Evolutionary conservation across 2,888 invertebrate species (phyloP).

Genomic region (Diplazon laetatorius): DNA sequence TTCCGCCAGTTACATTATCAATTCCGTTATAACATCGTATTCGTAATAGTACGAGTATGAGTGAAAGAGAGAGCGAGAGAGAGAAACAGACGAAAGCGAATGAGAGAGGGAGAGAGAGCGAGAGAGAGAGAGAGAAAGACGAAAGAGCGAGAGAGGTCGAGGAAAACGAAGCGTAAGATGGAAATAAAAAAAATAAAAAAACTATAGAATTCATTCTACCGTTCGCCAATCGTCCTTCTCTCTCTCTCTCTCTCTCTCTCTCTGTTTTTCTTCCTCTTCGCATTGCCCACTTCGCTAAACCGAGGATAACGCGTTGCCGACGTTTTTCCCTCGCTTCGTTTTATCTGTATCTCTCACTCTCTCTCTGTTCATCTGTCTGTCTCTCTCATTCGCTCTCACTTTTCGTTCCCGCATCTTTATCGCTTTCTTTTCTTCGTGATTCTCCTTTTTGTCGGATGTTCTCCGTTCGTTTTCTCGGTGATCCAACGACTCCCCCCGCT

Average conservation of each 20-base stretch:
- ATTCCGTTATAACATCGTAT: slow-evolving; percentile 81
- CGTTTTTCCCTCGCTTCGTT: slow-evolving; percentile 62
- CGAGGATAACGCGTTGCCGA: slow-evolving; percentile 10
- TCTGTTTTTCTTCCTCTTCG: slow-evolving; percentile 66
- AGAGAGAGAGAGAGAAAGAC: background rate
- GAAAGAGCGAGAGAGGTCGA: slow-evolving; percentile 30
- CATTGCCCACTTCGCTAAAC: slow-evolving; percentile 14
- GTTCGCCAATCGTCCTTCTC: slow-evolving; percentile 75
- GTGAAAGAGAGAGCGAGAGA: slow-evolving; percentile 45
- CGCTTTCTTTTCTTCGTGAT: slow-evolving; percentile 23
- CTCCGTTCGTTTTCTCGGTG: slow-evolving; percentile 41
- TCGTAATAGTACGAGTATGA: slow-evolving; percentile 78
- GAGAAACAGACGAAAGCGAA: too few species aligned
- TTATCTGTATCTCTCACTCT: slow-evolving; percentile 51
- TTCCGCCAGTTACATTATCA: slow-evolving; percentile 81
- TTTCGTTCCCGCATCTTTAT: slow-evolving; percentile 53
- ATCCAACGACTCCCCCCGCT: slow-evolving; percentile 42
- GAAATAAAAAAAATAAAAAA: slow-evolving; percentile 20
- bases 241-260: too few species aligned
- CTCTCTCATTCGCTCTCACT: slow-evolving; percentile 58
- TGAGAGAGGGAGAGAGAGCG: slow-evolving; percentile 30
- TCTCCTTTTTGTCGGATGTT: slow-evolving; percentile 41
- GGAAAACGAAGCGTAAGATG: slow-evolving; percentile 20
- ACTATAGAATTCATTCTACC: slow-evolving; percentile 68
- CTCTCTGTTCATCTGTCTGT: too few species aligned